Percentiles rank a stretch among this genome's conserved stretches.
Conservation (phyloP, 2,797 vertebrate genomes). For the Hippocampus kuda region DNA sequence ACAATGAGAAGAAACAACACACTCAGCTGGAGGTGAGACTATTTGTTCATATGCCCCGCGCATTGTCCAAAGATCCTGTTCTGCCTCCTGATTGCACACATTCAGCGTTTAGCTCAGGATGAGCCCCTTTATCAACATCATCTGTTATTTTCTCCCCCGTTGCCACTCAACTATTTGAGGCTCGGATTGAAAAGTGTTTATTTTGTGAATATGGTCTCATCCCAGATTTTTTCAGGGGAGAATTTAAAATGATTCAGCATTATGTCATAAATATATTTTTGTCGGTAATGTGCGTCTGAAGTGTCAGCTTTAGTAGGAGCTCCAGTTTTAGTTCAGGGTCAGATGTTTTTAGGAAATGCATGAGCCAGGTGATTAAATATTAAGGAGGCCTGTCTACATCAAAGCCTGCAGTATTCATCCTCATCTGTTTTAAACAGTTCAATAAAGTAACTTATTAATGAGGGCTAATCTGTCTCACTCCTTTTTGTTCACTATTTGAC, state of each 20-base stretch:
- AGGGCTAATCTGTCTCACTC: constrained; percentile 57
- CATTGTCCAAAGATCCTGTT: constrained; percentile 57
- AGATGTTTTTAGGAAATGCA: constrained; percentile 63
- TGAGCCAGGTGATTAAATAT: constrained; percentile 64
- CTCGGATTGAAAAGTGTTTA: background rate
- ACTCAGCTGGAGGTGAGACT: constrained; percentile 67
- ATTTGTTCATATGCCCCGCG: constrained; percentile 61
- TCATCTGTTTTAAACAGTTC: constrained; percentile 61
- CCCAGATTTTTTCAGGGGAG: background rate
- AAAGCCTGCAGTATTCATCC: constrained; percentile 59
- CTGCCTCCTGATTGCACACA: constrained; percentile 49
- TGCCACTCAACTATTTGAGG: constrained; percentile 24
- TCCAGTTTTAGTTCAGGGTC: constrained; percentile 43
- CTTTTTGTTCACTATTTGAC: constrained; percentile 30
- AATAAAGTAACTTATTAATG: constrained; percentile 68
- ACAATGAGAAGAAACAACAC: constrained; percentile 73
- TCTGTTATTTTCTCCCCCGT: constrained; percentile 47
- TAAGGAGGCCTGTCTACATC: constrained; percentile 58
- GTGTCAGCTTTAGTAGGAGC: constrained; percentile 41
- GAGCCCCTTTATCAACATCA: constrained; percentile 56
- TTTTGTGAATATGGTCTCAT: background rate
- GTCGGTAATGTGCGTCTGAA: constrained; percentile 38
- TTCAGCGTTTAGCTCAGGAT: constrained; percentile 57
- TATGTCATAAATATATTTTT: constrained; percentile 23
- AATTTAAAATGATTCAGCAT: constrained; percentile 12